Percentiles rank a stretch among this genome's conserved stretches.
phyloP scores from a whole-genome alignment of 2,797 vertebrate species.

The Epinephelus awoara region DNA sequence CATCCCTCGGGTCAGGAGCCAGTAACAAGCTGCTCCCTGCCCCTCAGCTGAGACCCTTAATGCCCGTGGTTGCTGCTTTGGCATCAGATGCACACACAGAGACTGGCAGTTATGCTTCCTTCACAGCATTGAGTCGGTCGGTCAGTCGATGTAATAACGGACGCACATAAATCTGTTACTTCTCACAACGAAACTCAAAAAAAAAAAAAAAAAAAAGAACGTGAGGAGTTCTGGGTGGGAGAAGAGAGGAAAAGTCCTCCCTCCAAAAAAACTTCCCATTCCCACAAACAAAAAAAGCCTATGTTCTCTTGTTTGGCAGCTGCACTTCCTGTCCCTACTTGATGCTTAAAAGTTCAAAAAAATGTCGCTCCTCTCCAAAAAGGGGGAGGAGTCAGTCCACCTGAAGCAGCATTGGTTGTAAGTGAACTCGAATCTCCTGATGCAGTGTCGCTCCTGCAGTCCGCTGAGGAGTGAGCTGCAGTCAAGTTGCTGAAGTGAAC shows the following conservation, averaged over 20 bases:
- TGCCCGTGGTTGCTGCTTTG: slow-evolving; percentile 76
- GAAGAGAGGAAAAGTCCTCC: slow-evolving; percentile 19
- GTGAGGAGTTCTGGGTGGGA: slow-evolving; percentile 46
- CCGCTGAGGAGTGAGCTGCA: slow-evolving; percentile 15
- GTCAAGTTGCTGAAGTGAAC: slow-evolving; percentile 30
- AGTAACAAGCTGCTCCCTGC: slow-evolving; percentile 24
- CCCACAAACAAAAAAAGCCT: slow-evolving; percentile 33
- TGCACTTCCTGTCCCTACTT: slow-evolving; percentile 56
- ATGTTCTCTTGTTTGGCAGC: slow-evolving; percentile 69
- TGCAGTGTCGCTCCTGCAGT: slow-evolving; percentile 47
- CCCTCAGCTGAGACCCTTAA: slow-evolving; percentile 63
- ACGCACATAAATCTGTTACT: slow-evolving; percentile 41
- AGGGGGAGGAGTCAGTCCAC: slow-evolving; percentile 28
- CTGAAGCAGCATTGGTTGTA: slow-evolving; percentile 62
- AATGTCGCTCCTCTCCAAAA: slow-evolving; percentile 18
- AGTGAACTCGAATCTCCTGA: slow-evolving; percentile 45
- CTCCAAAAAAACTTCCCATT: slow-evolving; percentile 16
- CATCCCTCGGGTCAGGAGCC: slow-evolving; percentile 40
- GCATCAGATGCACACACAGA: slow-evolving; percentile 60
- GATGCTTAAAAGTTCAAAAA: slow-evolving; percentile 34
- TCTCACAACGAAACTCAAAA: slow-evolving; percentile 46
- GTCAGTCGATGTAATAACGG: slow-evolving; percentile 58
- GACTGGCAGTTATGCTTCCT: slow-evolving; percentile 68
- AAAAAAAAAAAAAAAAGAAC: slow-evolving; percentile 14
- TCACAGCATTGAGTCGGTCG: slow-evolving; percentile 78